These are phyloP conservation scores for Cercopithecus petaurista DNA, from an alignment of 2,797 vertebrate species.

Conservation along the genomic window DNA sequence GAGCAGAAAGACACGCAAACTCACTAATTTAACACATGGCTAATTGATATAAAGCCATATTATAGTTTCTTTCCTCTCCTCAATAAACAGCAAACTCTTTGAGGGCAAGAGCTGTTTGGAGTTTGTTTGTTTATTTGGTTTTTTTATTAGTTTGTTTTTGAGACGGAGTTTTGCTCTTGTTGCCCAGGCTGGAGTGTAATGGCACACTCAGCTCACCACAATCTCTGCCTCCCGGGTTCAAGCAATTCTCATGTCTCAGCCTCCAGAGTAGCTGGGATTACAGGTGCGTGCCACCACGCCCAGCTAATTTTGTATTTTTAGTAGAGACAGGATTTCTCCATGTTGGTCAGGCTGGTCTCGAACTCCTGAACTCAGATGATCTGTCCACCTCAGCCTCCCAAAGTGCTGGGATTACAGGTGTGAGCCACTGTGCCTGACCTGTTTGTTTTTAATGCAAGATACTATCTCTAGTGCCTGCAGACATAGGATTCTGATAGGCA, in stretches of 20 bases:
- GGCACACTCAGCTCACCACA: background rate
- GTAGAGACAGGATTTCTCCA: background rate
- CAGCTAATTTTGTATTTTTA: background rate
- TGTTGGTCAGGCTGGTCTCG: background rate
- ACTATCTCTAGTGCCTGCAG: background rate
- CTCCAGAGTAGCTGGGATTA: background rate
- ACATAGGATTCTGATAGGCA: background rate
- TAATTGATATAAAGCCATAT: background rate
- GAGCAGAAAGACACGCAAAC: background rate
- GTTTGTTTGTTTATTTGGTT: no score
- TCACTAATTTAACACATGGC: background rate
- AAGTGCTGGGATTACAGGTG: background rate
- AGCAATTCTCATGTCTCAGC: background rate
- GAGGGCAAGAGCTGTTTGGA: background rate
- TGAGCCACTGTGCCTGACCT: background rate
- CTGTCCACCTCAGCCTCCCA: background rate
- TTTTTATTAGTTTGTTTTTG: background rate
- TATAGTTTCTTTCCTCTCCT: background rate
- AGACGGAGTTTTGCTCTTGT: background rate
- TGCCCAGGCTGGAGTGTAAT: background rate
- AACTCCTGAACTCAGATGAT: background rate
- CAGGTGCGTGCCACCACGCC: accelerated
- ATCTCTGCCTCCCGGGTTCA: background rate
- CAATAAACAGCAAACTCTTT: background rate
- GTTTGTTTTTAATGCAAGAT: background rate